Percentiles rank a stretch among this genome's conserved stretches.
Evolutionary conservation across 2,797 vertebrate genomes (phyloP).

Genomic region (Moxostoma hubbsi): DNA sequence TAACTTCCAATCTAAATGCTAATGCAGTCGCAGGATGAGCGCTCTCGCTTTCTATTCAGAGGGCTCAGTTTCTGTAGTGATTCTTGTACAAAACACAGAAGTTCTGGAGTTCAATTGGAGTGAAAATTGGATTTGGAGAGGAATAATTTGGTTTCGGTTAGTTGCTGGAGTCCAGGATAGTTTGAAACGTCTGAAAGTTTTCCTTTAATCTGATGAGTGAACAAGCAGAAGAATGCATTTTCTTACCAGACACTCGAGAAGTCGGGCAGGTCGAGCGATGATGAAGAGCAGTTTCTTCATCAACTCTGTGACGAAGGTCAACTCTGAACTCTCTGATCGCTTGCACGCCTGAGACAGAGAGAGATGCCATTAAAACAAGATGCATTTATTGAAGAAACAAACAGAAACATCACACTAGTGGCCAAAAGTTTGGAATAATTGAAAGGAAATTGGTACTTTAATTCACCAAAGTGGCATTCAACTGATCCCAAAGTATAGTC

Average conservation of each 20-base stretch:
- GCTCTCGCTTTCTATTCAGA: neutral
- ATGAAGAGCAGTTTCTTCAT: conserved; percentile 92
- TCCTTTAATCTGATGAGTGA: too few species aligned
- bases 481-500: too few species aligned
- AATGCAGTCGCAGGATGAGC: too few species aligned
- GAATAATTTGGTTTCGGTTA: neutral
- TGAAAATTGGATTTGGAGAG: conserved; percentile 3
- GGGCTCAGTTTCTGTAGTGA: neutral
- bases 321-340: conserved; percentile 89
- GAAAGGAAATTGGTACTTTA: too few species aligned
- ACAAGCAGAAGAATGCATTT: neutral
- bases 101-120: neutral
- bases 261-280: conserved; percentile 88
- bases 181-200: neutral
- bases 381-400: neutral
- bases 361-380: neutral
- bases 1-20: too few species aligned
- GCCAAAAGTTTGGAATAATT: too few species aligned
- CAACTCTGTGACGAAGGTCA: conserved; percentile 90
- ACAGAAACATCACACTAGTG: neutral
- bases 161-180: neutral
- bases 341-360: conserved; percentile 82
- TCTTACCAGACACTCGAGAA: conserved; percentile 91
- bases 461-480: too few species aligned
- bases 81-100: neutral